A percentile compares a stretch with the other conserved stretches of the same genome.
phyloP scores from a whole-genome alignment of 1,140 invertebrate species.

The Ceratina japonica region DNA sequence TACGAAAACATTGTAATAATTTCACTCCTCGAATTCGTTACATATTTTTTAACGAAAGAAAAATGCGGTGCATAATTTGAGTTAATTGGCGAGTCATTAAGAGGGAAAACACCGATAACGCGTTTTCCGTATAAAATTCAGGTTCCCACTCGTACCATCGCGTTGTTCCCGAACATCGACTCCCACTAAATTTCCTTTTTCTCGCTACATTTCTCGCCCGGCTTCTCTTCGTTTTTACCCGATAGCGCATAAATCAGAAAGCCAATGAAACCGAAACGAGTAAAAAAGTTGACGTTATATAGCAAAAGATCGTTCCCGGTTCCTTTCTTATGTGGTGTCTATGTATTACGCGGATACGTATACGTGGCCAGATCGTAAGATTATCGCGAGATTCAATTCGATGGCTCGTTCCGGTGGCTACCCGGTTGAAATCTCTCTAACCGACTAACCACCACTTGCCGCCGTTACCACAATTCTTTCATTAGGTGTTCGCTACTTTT shows the following conservation, averaged over 20 bases:
- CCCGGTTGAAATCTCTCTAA: background rate
- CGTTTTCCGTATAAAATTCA: background rate
- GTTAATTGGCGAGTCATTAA: background rate
- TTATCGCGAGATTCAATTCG: constrained; percentile 32
- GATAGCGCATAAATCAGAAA: constrained; percentile 29
- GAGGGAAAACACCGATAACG: background rate
- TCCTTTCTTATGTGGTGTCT: background rate
- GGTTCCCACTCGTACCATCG: background rate
- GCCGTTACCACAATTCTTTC: background rate
- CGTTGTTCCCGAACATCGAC: background rate
- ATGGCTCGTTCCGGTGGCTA: background rate
- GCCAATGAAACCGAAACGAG: constrained; percentile 20
- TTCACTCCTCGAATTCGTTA: background rate
- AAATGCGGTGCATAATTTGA: background rate
- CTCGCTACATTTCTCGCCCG: constrained; percentile 3
- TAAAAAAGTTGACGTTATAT: constrained; percentile 9
- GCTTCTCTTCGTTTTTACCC: background rate
- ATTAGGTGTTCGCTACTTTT: constrained; percentile 1
- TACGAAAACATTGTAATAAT: background rate
- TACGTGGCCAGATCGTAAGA: constrained; percentile 8
- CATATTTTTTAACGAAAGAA: background rate
- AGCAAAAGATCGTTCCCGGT: background rate
- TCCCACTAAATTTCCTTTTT: background rate
- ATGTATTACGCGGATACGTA: no score
- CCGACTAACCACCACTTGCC: background rate